Evolutionary conservation across 1,140 invertebrate species (phyloP).

Genomic region (Amphibalanus amphitrite): DNA sequence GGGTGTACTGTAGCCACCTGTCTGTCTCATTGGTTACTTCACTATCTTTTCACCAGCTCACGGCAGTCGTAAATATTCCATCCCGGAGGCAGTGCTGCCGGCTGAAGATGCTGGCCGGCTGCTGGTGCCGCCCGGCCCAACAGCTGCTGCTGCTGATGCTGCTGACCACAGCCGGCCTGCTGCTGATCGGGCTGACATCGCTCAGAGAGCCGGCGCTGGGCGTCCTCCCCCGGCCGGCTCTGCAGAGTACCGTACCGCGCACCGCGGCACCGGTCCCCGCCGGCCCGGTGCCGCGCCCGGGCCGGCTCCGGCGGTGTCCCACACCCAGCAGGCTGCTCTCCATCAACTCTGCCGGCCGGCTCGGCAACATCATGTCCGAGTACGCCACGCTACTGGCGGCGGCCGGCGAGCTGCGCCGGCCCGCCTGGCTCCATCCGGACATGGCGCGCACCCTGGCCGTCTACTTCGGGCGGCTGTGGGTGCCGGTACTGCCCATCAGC

Average conservation of each 20-base stretch:
- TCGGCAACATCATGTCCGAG: slow-evolving; percentile 12
- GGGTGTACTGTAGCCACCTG: too few relatives aligned
- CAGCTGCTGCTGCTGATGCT: neutral
- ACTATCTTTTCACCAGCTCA: too few relatives aligned
- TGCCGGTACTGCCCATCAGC: neutral
- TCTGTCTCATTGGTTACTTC: too few relatives aligned
- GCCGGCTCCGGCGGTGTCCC: neutral
- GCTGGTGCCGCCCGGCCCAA: too few relatives aligned
- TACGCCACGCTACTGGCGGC: slow-evolving; percentile 11
- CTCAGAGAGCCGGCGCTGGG: too few relatives aligned
- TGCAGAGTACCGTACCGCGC: too few relatives aligned
- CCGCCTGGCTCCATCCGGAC: neutral
- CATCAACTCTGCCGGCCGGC: slow-evolving; percentile 3
- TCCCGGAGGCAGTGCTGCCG: too few relatives aligned
- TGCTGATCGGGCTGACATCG: neutral
- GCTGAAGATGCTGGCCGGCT: too few relatives aligned
- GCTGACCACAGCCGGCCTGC: neutral
- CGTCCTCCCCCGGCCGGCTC: too few relatives aligned
- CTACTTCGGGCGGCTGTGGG: neutral
- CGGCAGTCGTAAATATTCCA: too few relatives aligned
- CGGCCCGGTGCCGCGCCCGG: too few relatives aligned
- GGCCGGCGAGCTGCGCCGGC: neutral
- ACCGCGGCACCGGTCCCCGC: too few relatives aligned
- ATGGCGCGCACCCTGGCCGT: neutral
- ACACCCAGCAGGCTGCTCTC: neutral